Evolutionary conservation across 2,888 invertebrate species (phyloP).

Genomic region (Morpho helenor): DNA sequence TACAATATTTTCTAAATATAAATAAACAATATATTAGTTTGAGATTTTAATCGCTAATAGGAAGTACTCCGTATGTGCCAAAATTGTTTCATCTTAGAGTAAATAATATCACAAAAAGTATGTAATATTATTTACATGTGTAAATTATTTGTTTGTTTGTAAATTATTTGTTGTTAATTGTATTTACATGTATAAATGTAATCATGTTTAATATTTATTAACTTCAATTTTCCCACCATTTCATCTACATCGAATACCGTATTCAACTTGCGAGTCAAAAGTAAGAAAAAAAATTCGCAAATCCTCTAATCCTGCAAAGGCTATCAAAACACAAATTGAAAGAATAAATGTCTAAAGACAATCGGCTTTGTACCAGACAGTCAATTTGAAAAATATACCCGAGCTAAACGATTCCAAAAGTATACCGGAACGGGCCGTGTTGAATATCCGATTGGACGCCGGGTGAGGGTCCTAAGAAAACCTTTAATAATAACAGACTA

Average conservation of each 20-base stretch:
- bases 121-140: no score
- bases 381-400: conserved; percentile 56
- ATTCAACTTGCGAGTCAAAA: conserved; percentile 1
- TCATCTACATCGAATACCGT: conserved; percentile 1
- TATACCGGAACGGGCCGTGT: conserved; percentile 35
- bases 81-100: no score
- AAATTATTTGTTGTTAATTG: no score
- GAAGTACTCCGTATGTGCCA: no score
- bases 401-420: conserved; percentile 36
- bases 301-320: conserved; percentile 16
- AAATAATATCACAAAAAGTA: no score
- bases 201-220: no score
- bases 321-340: conserved; percentile 35
- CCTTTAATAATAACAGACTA: conserved; percentile 46
- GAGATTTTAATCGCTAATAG: no score
- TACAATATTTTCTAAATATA: no score
- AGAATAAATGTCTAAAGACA: conserved; percentile 50
- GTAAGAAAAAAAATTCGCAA: no score
- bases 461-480: conserved; percentile 36
- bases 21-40: no score
- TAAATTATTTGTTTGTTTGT: no score
- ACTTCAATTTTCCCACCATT: conserved; percentile 1
- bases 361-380: conserved; percentile 45
- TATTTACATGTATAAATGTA: no score
- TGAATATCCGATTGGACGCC: conserved; percentile 43